These are phyloP conservation scores for Euborellia annulipes DNA, from an alignment of 1,140 invertebrate genomes.

Conservation along the genomic window DNA sequence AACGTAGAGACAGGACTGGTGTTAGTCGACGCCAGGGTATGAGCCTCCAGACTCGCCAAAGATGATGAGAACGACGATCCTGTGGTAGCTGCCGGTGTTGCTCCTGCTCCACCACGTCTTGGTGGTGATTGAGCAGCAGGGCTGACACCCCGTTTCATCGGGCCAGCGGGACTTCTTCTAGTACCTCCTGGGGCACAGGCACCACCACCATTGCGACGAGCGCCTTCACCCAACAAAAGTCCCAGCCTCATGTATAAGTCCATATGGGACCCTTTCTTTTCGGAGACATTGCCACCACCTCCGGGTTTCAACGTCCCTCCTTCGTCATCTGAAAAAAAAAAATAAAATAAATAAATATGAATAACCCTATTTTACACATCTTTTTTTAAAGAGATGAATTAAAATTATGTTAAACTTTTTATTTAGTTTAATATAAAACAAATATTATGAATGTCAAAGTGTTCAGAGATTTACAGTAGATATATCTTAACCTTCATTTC, in stretches of 20 bases:
- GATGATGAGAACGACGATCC: conserved; percentile 46
- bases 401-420: no score
- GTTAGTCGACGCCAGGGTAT: conserved; percentile 53
- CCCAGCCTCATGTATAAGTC: conserved; percentile 77
- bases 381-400: no score
- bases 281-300: conserved; percentile 23
- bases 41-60: conserved; percentile 56
- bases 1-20: conserved; percentile 77
- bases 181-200: conserved; percentile 8
- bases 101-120: conserved; percentile 24
- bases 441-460: no score
- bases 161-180: conserved; percentile 13
- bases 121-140: conserved; percentile 8
- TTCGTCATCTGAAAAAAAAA: conserved; percentile 44
- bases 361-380: no score
- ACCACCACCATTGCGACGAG: conserved; percentile 26
- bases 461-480: no score
- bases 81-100: conserved; percentile 28
- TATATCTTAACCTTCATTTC: no score
- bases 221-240: conserved; percentile 55
- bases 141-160: conserved; percentile 9
- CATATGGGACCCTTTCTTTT: conserved; percentile 41
- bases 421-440: no score
- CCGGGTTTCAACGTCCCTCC: conserved; percentile 44
- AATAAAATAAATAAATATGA: no score